Base-by-base conservation (phyloP, 1,140 invertebrate genomes). In the Bombus superbus region DNA sequence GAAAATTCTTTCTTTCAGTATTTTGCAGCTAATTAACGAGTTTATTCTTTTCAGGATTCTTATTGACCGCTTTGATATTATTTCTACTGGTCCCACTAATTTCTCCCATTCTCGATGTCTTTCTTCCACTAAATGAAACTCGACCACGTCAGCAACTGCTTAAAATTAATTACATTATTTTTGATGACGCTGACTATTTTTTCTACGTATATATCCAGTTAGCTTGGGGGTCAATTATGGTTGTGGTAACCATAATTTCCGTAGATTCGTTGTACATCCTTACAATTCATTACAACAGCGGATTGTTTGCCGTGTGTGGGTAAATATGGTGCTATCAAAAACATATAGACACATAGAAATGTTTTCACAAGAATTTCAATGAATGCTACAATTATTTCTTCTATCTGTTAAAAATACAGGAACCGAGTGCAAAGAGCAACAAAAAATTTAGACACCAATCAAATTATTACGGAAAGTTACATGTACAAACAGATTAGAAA, bases 261-360 rank as follows among this genome's bases (percentile, higher is more conserved):
- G 32, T 68, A 22, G 77, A 79, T 28, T 79, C 62, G 3, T 42
- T 79, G 0, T 79, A 79, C 13, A 79, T 64, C 6, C 64, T 68
- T 35, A 25, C 68, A 18, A 68, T 79, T 13, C 64, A 79, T 18
- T 32, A 68, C 6, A 15, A 1, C 4, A 68, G 77, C 6, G 77
- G 32, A 15, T 22, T 68, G 3, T 68, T 79, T 15, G 77, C 62
- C 0, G 32, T 68, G 13, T 68, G 77, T 28, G 77, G 77, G 77
- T 79, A 79, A 25, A 35, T 74, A 47, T 5, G 1, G 2, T 35
- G n/a, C 28, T 64, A 22, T 53, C 18, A 22, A 13, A 64, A 15
- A 13, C 13, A 64, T n/a, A 13, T 62, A 62, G 4, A 62, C 10
- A n/a, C 32, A 32, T 32, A 32, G 32, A 32, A 32, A 32, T 32